phyloP scores from a whole-genome alignment of 2,888 invertebrate species.

The Globia sparganii region DNA sequence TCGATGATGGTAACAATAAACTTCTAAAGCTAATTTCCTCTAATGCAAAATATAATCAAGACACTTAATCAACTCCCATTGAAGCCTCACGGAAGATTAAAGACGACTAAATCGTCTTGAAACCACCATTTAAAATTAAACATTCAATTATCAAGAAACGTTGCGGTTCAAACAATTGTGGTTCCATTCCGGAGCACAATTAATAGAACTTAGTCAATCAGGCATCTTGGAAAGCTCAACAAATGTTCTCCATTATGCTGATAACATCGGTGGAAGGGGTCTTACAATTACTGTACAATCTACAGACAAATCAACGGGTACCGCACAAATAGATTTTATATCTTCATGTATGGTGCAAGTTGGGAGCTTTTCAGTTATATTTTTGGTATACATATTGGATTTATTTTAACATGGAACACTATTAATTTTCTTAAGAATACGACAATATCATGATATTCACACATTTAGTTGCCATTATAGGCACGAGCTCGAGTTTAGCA shows the following conservation, averaged over 20 bases:
- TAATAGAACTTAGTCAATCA: slow-evolving; percentile 78
- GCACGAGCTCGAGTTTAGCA: neutral
- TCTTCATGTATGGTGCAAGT: slow-evolving; percentile 72
- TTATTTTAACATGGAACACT: neutral
- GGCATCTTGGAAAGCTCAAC: slow-evolving; percentile 72
- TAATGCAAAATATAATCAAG: slow-evolving; percentile 36
- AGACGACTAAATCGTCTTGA: slow-evolving; percentile 38
- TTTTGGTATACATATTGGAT: neutral
- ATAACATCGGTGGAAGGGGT: slow-evolving; percentile 77
- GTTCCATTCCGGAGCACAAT: slow-evolving; percentile 63
- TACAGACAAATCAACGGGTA: slow-evolving; percentile 81
- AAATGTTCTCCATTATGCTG: slow-evolving; percentile 77
- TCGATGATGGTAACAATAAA: neutral
- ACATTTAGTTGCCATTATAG: neutral
- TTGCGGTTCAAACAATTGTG: slow-evolving; percentile 52
- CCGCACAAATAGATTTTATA: slow-evolving; percentile 84
- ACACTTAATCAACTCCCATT: slow-evolving; percentile 49
- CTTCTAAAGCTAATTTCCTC: slow-evolving; percentile 5
- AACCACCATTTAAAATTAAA: slow-evolving; percentile 68
- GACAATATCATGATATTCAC: neutral
- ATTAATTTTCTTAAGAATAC: neutral
- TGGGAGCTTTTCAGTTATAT: slow-evolving; percentile 1
- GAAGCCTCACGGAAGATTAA: slow-evolving; percentile 41
- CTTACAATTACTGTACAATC: slow-evolving; percentile 79
- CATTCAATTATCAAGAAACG: slow-evolving; percentile 66